Conservation (phyloP, 2,113 vertebrate genomes). For the Zapus hudsonius region DNA sequence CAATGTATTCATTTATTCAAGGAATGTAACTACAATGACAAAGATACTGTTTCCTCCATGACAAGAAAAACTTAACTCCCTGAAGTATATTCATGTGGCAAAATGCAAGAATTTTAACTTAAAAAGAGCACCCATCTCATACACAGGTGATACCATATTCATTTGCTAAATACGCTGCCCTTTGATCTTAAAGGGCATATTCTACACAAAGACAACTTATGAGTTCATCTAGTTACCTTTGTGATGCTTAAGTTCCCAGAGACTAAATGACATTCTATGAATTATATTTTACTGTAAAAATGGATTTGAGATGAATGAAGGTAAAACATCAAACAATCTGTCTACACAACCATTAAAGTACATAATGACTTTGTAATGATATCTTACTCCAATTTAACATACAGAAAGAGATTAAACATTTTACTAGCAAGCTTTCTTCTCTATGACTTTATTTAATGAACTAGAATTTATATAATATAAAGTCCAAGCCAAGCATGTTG, state of each 20-base stretch:
- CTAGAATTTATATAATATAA: background rate
- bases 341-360: background rate
- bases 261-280: background rate
- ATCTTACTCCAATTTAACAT: conserved; percentile 27
- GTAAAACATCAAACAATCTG: background rate
- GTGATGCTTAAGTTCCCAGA: background rate
- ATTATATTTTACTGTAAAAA: conserved; percentile 20
- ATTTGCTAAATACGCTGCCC: conserved; percentile 14
- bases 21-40: background rate
- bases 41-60: background rate
- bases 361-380: background rate
- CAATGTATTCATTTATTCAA: background rate
- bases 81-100: background rate
- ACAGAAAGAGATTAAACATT: background rate
- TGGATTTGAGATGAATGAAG: background rate
- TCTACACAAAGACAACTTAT: background rate
- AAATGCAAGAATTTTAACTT: background rate
- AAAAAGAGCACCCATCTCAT: background rate
- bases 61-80: background rate
- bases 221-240: background rate
- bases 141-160: background rate
- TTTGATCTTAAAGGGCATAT: conserved; percentile 14
- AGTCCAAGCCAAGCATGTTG: background rate
- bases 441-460: conserved; percentile 8
- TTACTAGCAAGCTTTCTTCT: background rate